A percentile compares a stretch with the other conserved stretches of the same genome.
These are phyloP conservation scores for Eufriesea mexicana DNA, from an alignment of 1,140 invertebrate species.

Conservation along the genomic window DNA sequence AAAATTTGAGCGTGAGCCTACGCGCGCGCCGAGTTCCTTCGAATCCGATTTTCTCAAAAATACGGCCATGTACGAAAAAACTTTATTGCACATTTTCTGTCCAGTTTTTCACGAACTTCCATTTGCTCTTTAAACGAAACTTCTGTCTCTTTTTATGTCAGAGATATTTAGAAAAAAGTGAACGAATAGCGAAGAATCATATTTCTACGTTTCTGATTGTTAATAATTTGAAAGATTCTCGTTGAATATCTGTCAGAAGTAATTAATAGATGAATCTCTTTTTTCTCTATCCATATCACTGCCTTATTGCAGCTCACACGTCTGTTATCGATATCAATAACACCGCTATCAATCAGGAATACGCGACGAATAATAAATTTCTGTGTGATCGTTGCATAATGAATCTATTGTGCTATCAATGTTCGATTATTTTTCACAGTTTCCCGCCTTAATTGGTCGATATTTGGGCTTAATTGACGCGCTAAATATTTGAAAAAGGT, in stretches of 20 bases:
- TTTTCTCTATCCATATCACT: neutral
- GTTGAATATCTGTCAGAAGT: neutral
- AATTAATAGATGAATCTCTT: neutral
- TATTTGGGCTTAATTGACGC: conserved; percentile 18
- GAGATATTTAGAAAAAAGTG: neutral
- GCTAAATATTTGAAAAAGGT: conserved; percentile 8
- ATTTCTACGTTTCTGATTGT: neutral
- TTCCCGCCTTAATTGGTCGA: neutral
- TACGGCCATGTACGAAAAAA: neutral
- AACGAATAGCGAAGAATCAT: neutral
- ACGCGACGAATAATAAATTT: conserved; percentile 33
- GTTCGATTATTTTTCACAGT: neutral
- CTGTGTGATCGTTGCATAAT: neutral
- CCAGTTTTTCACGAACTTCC: neutral
- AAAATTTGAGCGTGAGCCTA: neutral
- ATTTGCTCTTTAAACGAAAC: neutral
- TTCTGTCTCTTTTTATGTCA: neutral
- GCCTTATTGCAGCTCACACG: neutral
- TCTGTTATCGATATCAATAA: conserved; percentile 22
- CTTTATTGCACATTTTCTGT: neutral
- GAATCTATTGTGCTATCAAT: neutral
- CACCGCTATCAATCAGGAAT: conserved; percentile 44
- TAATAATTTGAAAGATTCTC: conserved; percentile 9
- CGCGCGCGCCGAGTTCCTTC: too few relatives aligned
- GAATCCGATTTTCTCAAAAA: neutral